Base-by-base conservation (phyloP, 2,888 invertebrate genomes). In the Agriotes lineatus region DNA sequence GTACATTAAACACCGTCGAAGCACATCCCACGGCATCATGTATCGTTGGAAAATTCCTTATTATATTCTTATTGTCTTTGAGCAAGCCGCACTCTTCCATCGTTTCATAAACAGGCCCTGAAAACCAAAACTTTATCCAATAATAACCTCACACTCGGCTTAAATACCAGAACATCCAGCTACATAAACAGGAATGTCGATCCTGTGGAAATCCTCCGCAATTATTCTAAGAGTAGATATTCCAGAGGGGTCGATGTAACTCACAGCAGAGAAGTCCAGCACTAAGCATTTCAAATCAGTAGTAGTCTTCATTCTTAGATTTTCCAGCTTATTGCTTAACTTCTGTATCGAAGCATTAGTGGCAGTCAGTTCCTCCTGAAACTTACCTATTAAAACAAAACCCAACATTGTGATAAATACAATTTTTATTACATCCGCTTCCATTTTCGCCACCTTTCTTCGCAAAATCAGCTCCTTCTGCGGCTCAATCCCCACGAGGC, bases 11-110 rank as follows among this genome's bases (percentile, higher is more conserved):
- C 12, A 60, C 60, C 6, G 63, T 7, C 3, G 44, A 63, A 0
- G 84, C 94, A 93, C 75, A 79, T 68, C 81, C 77, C 0, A 90
- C 89, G 22, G 90, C 90, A 81, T 91, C 91, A 73, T 90, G 89
- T 14, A 90, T 82, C 0, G 90, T 89, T 2, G 90, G 88, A 75
- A 90, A 90, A 22, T 88, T 85, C 69, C 84, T 82, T 67, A 87
- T 85, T 30, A 82, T 79, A 1, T 86, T 82, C 45, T 86, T 84
- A 52, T 87, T 88, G 0, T 87, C 86, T 37, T 88, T 86, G 30
- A 87, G 78, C 0, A 86, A 79, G 74, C 88, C 88, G 83, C 88
- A 90, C 72, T 86, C 87, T 33, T 86, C 86, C 79, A 90, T 87
- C 85, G 87, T 89, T 79, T 91, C 90, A 77, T 89, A 86, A 0